phyloP scores from a whole-genome alignment of 2,888 invertebrate genomes.

The Scaptodrosophila latifasciaeformis region DNA sequence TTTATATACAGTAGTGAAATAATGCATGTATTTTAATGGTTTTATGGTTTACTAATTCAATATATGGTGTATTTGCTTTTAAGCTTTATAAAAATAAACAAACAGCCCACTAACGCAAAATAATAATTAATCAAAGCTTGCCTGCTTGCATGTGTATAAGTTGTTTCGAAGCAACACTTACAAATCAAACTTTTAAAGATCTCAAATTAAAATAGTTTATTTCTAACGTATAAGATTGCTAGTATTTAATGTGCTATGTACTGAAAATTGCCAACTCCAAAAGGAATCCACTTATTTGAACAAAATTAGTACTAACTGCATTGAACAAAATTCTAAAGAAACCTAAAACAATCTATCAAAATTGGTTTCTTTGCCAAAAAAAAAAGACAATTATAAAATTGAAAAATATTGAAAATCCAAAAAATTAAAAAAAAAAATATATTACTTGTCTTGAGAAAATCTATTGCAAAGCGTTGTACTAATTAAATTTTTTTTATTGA shows the following conservation, averaged over 20 bases:
- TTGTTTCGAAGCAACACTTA: constrained; percentile 42
- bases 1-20: constrained; percentile 21
- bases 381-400: neutral
- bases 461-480: neutral
- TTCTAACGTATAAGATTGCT: constrained; percentile 32
- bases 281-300: constrained; percentile 19
- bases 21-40: constrained; percentile 21
- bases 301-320: constrained; percentile 53
- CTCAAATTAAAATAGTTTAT: constrained; percentile 24
- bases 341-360: too few relatives aligned
- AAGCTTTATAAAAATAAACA: constrained; percentile 18
- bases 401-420: neutral
- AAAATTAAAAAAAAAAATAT: constrained; percentile 7
- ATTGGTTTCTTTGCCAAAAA: too few relatives aligned
- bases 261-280: constrained; percentile 9
- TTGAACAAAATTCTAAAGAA: constrained; percentile 45
- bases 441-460: constrained; percentile 49
- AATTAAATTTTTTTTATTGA: too few relatives aligned
- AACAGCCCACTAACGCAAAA: constrained; percentile 42
- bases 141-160: constrained; percentile 65
- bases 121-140: constrained; percentile 25
- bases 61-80: constrained; percentile 14
- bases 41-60: constrained; percentile 8
- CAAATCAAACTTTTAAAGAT: constrained; percentile 16
- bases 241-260: constrained; percentile 32